Evolutionary conservation across 2,797 vertebrate species (phyloP).

Genomic region (Gallinago nigripennis): DNA sequence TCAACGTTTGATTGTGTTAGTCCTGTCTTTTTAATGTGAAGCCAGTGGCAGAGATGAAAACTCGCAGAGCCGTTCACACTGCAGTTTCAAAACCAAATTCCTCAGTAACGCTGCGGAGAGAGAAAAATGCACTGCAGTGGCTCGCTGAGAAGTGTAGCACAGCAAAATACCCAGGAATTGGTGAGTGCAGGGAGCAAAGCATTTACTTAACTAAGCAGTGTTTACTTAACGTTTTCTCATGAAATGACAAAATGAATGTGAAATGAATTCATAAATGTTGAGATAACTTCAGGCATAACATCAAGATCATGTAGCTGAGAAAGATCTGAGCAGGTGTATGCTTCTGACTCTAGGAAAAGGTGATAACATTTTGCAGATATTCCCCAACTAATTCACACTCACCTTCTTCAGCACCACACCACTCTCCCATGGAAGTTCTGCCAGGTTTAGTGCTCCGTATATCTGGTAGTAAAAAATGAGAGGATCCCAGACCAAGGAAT

Average conservation of each 20-base stretch:
- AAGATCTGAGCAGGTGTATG: background rate
- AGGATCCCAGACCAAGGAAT: background rate
- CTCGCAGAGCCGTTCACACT: background rate
- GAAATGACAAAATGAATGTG: background rate
- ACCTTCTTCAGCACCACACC: background rate
- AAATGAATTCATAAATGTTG: background rate
- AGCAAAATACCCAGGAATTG: background rate
- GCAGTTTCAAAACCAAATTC: background rate
- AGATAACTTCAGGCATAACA: background rate
- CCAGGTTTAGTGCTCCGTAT: background rate
- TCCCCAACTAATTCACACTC: background rate
- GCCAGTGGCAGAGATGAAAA: background rate
- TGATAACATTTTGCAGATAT: background rate
- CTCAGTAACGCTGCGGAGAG: background rate
- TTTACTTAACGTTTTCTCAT: background rate
- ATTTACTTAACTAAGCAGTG: background rate
- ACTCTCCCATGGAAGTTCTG: background rate
- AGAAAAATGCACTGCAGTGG: background rate
- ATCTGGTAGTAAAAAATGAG: background rate
- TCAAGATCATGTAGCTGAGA: background rate
- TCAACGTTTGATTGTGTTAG: rapidly evolving
- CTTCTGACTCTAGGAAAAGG: background rate
- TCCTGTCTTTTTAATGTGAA: background rate
- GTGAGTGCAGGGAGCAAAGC: background rate
- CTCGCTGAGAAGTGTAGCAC: background rate